Conservation (phyloP, 2,797 vertebrate genomes). For the Meriones psammophilus region DNA sequence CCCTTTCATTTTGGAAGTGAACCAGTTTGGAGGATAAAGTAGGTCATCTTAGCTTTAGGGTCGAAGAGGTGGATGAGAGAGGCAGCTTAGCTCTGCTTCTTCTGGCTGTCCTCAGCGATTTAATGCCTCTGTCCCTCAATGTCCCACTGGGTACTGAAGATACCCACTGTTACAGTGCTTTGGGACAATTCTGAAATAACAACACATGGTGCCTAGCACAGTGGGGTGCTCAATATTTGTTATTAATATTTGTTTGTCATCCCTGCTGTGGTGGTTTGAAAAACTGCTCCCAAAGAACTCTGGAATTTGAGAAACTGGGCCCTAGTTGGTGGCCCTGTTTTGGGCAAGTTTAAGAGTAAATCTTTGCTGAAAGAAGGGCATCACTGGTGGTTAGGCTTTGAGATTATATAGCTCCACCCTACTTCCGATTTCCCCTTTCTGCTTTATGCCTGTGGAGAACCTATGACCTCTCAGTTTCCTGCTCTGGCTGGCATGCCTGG, state of each 20-base stretch:
- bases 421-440: background rate
- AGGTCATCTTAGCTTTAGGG: conserved; percentile 30
- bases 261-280: background rate
- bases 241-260: background rate
- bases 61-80: background rate
- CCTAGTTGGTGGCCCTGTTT: background rate
- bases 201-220: background rate
- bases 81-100: background rate
- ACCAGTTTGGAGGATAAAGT: conserved; percentile 59
- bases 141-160: background rate
- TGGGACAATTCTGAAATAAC: background rate
- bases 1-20: conserved; percentile 11
- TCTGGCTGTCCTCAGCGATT: background rate
- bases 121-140: background rate
- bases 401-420: background rate
- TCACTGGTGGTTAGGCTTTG: background rate
- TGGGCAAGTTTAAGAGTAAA: background rate
- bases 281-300: background rate
- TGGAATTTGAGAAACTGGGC: background rate
- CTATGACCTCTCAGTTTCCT: background rate
- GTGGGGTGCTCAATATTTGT: background rate
- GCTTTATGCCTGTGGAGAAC: too few relatives aligned
- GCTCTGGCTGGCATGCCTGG: background rate
- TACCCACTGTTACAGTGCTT: background rate
- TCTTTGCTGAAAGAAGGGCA: background rate